Base-by-base conservation (phyloP, 2,888 invertebrate species). In the Bruchidius siliquastri region DNA sequence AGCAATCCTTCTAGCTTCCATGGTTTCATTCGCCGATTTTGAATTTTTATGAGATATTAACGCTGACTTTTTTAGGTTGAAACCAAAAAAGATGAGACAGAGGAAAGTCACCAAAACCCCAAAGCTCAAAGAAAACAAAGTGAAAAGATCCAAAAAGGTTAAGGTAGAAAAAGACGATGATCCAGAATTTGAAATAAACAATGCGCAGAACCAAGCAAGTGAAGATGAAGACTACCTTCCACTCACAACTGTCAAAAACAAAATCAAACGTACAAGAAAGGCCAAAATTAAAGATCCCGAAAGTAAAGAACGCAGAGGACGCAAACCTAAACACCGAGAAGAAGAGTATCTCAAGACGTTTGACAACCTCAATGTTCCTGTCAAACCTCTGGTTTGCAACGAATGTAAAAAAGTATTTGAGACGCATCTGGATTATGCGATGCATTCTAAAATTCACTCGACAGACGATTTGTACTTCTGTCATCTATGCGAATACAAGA, bases 361-460 rank as follows among this genome's bases (percentile, higher is more conserved):
- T 69, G 71, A 74, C 32, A 77, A 77, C 66, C 67, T 77, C 0
- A 77, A 77, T 26, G 81, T 79, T 26, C 82, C 69, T 82, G 83
- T 68, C 79, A 85, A 81, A 82, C 86, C 81, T 77, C 84, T 82
- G 8, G 78, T 81, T 68, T 85, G 85, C 75, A 83, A 84, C 67
- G 77, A 80, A 30, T 85, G 85, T 74, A 80, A 83, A 49, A 77
- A 80, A 72, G 82, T 79, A 13, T 85, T 83, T 74, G 80, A 81
- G 49, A 83, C 83, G 66, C 83, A 83, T 69, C 78, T 84, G 18
- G 84, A 81, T 6, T 84, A 82, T 71, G 84, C 83, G 0, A 75
- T 84, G 69, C 85, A 85, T 73, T 83, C 84, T 13, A 81, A 82
- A 22, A 74, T 74, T 20, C 85, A 85, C 74, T 80, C 80, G 66